Evolutionary conservation across 2,888 invertebrate genomes (phyloP), one percentile per base, ranked within the genome.

Genomic region (Campopleginae sp.): DNA sequence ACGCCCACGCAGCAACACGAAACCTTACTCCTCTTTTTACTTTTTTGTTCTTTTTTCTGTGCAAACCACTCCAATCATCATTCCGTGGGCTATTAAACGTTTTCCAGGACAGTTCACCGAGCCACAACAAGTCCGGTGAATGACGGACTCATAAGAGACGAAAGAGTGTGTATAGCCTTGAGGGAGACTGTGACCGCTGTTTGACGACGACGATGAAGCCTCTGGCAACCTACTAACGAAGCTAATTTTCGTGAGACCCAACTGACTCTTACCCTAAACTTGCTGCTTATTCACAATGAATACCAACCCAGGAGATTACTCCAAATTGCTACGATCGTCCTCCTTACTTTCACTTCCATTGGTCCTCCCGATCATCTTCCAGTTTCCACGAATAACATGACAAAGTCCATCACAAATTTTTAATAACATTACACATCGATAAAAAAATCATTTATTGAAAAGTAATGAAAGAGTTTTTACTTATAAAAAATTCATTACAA

Each of bases 171-270:
- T 17, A 66, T 33, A 23, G 14, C 71, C 12, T 74, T 65, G 71
- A 72, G 70, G 68, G 74, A 72, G 77, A 46, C 66, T 44, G 76
- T 68, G 83, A 75, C 68, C 68, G 46, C 48, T 51, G 63, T 66
- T 46, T 44, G 77, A 77, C 68, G 74, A 85, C 76, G 80, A 85
- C 77, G 78, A 80, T 82, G 70, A 83, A 82, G 78, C 85, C 80
- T 86, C 86, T 83, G 76, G 85, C 82, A 86, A 87, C 87, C 87
- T 88, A 82, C 86, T 89, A 90, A 90, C 87, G 88, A 90, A 88
- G 88, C 87, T 88, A 90, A 90, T 89, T 89, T 87, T 86, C 90
- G 87, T 88, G 89, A 86, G 89, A 87, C 83, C 81, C 83, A 85
- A 86, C 71, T 46, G 82, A 27, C 58, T 79, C 71, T 71, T 84